Evolutionary conservation across 35 echinoderm and acorn worm species (phyloP), one percentile per base, ranked within the genome.

Genomic region (Patiria miniata): DNA sequence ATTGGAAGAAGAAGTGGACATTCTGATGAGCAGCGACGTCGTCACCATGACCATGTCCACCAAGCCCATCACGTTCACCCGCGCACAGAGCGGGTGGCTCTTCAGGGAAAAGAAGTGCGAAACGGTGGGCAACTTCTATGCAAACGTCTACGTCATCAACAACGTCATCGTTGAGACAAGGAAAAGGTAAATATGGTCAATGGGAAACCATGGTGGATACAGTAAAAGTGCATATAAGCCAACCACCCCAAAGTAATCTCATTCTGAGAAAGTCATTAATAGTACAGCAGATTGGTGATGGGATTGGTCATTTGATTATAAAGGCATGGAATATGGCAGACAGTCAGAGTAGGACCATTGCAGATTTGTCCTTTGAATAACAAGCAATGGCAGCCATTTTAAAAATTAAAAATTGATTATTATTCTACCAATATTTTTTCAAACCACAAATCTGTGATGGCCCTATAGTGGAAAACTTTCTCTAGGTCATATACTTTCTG

Each of bases 71-170:
- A 88, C 79, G 23, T 91, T 98, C 85, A 65, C 68, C 16, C 39
- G 95, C 1, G 76, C 95, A 78, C 95, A 98, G 86, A 89, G 88
- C 22, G 95, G 95, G 10, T 98, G 95, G 95, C 65, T 98, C 32
- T 98, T 98, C 86, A 50, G 95, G 47, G 95, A 91, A 82, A 89
- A 98, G 55, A 91, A 83, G 52, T 60, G 85, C 10, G 92, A 98
- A 83, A 88, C 83, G 15, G 92, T 98, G 0, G 95, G 95, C 2
- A 91, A 81, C 80, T 98, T 94, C 79, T 83, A 85, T 47, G 95
- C 95, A 56, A 82, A 94, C 34, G 94, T 98, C 78, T 98, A 98
- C 73, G 60, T 80, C 37, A 92, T 98, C 33, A 68, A 83, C 39
- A 92, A 92, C 15, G 88, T 98, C n/a, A 90, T 87, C 23, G 47